A percentile compares a stretch with the other conserved stretches of the same genome.
Conservation (phyloP, 2,888 invertebrate species). For the Cantharis rustica region DNA sequence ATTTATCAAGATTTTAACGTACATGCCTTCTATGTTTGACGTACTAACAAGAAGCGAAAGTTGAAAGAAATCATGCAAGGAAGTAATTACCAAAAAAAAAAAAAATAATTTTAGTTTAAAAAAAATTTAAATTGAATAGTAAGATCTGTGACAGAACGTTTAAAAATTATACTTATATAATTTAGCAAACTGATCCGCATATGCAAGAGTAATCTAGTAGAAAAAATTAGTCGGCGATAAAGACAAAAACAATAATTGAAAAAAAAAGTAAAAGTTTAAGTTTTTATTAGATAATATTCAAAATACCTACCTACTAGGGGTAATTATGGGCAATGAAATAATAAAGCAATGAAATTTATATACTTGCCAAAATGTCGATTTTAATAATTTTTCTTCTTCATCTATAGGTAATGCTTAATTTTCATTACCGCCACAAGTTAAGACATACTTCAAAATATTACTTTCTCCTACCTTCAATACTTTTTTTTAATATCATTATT, state of each 20-base stretch:
- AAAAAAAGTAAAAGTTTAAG: neutral
- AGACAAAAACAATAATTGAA: neutral
- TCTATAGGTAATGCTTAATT: neutral
- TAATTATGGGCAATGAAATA: neutral
- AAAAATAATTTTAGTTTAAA: neutral
- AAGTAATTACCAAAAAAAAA: neutral
- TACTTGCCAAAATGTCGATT: neutral
- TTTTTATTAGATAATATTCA: neutral
- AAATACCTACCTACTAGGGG: neutral
- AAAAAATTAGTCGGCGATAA: neutral
- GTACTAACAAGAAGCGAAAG: neutral
- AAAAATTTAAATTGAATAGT: neutral
- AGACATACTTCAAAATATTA: neutral
- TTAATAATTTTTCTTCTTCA: neutral
- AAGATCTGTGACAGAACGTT: neutral
- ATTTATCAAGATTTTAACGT: neutral
- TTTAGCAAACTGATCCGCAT: neutral
- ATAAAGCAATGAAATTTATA: neutral
- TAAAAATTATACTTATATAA: neutral
- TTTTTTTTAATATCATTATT: conserved; percentile 11
- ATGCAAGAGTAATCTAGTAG: neutral
- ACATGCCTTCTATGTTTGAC: neutral
- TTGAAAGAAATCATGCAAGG: neutral
- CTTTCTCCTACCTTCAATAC: conserved; percentile 22
- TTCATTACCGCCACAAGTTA: neutral